Percentiles rank a stretch among this genome's conserved stretches.
Evolutionary conservation across 1,140 invertebrate species (phyloP).

Genomic region (Tenebrio molitor): DNA sequence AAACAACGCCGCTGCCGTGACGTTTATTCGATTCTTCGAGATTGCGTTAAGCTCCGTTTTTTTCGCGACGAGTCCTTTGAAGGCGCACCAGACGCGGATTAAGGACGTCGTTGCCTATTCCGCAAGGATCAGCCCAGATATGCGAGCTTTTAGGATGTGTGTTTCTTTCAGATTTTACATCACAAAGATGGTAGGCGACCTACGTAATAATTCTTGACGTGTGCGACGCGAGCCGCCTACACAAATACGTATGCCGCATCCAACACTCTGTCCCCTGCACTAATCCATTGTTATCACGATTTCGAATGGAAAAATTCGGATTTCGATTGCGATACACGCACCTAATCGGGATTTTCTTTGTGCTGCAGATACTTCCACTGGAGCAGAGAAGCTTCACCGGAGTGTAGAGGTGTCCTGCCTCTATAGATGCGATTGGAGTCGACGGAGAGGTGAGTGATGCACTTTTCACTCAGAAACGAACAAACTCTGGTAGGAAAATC

Average conservation of each 20-base stretch:
- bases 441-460: not conserved
- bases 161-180: conserved; percentile 30
- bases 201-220: conserved; percentile 34
- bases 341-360: too few relatives aligned
- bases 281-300: conserved; percentile 9
- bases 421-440: not conserved
- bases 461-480: not conserved
- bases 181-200: conserved; percentile 32
- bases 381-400: too few relatives aligned
- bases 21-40: not conserved
- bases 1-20: not conserved
- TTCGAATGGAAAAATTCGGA: too few relatives aligned
- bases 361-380: too few relatives aligned
- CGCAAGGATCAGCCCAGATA: conserved; percentile 1
- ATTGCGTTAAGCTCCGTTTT: not conserved
- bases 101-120: conserved; percentile 13
- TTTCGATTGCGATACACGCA: too few relatives aligned
- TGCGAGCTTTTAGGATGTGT: conserved; percentile 33
- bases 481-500: too few relatives aligned
- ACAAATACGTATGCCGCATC: not conserved
- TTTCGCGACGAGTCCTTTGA: conserved; percentile 22
- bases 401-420: not conserved
- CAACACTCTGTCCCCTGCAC: not conserved
- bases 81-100: not conserved
- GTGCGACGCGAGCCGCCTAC: conserved; percentile 10